phyloP scores from a whole-genome alignment of 2,113 vertebrate genomes.

The Psettodes erumei region DNA sequence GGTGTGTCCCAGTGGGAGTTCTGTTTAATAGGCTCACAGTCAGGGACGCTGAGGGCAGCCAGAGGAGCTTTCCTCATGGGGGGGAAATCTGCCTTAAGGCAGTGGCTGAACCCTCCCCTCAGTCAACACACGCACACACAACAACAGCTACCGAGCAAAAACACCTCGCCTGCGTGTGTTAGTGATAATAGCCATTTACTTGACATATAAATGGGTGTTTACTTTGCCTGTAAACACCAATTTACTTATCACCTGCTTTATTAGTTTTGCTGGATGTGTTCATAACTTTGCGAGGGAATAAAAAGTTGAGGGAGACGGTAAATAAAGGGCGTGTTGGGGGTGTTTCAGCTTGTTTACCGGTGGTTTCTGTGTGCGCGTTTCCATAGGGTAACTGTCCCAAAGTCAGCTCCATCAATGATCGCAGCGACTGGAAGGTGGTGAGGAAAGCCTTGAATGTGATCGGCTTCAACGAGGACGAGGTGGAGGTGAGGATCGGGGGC shows the following conservation, averaged over 20 bases:
- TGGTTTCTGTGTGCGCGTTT: constrained; percentile 22
- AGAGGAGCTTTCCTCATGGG: constrained; percentile 34
- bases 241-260: constrained; percentile 20
- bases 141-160: constrained; percentile 28
- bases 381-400: constrained; percentile 95
- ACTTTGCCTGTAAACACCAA: constrained; percentile 25
- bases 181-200: constrained; percentile 40
- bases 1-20: constrained; percentile 48
- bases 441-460: constrained; percentile 91
- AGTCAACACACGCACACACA: constrained; percentile 23
- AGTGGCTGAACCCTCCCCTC: background rate
- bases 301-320: background rate
- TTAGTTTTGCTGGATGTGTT: background rate
- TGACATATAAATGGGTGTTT: constrained; percentile 31
- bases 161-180: constrained; percentile 25
- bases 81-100: constrained; percentile 45
- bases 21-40: constrained; percentile 56
- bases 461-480: constrained; percentile 90
- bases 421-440: constrained; percentile 95
- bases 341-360: background rate
- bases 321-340: background rate
- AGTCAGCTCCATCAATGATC: constrained; percentile 98
- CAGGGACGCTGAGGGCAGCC: constrained; percentile 6
- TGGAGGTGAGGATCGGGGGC: constrained; percentile 87
- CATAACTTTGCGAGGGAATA: background rate